These are phyloP conservation scores for Yoshiicerus persimilis DNA, from an alignment of 1,140 invertebrate genomes.

Conservation along the genomic window DNA sequence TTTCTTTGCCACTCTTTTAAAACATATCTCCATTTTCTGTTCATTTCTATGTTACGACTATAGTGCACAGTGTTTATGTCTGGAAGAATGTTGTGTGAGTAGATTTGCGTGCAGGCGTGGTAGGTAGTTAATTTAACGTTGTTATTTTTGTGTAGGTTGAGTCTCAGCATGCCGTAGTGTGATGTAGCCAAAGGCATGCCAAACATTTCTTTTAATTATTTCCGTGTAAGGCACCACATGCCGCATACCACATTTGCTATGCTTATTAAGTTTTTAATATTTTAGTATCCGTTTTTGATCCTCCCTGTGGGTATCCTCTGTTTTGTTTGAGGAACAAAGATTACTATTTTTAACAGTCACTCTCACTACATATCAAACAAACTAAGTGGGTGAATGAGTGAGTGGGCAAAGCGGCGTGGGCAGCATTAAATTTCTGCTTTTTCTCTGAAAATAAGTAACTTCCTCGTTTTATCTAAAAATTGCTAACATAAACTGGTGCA, in stretches of 20 bases:
- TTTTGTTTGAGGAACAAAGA: not conserved
- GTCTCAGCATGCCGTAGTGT: not conserved
- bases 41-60: not conserved
- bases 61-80: not conserved
- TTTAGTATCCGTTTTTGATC: not conserved
- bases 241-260: not conserved
- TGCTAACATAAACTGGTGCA: not conserved
- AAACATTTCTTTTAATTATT: not conserved
- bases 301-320: not conserved
- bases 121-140: not conserved
- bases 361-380: not conserved
- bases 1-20: not conserved
- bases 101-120: not conserved
- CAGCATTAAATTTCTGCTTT: not conserved
- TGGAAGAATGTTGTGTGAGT: not conserved
- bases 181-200: not conserved
- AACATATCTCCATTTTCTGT: not conserved
- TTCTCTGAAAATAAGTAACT: not conserved
- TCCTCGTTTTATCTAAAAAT: not conserved
- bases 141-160: not conserved
- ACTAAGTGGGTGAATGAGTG: not conserved
- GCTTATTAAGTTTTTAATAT: not conserved
- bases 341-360: not conserved
- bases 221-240: not conserved
- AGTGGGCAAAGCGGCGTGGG: not conserved